Base-by-base conservation (phyloP, 1,140 invertebrate genomes). In the Triops longicaudatus region DNA sequence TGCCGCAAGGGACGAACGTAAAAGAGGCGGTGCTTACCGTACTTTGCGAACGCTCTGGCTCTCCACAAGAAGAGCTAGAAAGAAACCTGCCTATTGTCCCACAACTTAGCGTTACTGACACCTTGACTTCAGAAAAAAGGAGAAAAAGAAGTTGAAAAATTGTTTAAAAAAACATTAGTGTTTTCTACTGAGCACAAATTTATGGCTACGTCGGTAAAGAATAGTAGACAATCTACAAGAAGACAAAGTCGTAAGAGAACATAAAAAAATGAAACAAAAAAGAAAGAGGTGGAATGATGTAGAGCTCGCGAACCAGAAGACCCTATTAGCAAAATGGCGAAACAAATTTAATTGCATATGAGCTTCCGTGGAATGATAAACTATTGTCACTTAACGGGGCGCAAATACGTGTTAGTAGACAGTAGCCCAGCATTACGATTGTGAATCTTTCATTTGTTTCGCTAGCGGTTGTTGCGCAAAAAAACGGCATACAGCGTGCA, bases 51-150 rank as follows among this genome's bases (percentile, higher is more conserved):
- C 22, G 50, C 50, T 63, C 22, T 17, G 50, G 50, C 50, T 63
- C 50, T 22, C 5, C 9, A 22, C 50, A 17, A 63, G 50, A 12
- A 63, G 50, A 63, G 17, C 14, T 6, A 63, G 50, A 63, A 63
- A 63, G 22, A 63, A 63, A 63, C 14, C 4, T 17, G 50, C 17
- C 50, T 63, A 63, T 63, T 63, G 50, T 63, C 50, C 50, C 50
- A 63, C 50, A 63, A 63, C 50, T 63, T 63, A 22, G 50, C 50
- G 50, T 63, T 63, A 63, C 50, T 63, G 50, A 63, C 50, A 63
- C 50, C 50, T 63, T 22, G 3, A 7, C 31, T 37, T 37, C 7
- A 37, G 7, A 37, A 37, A 37, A 37, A 37, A 7, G 2, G 31
- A 7, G 7, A 7, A 63, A 17, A 63, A 63, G 17, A 17, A 63